Base-by-base conservation (phyloP, 2,113 vertebrate genomes). In the Mesoclemmys tuberculata region DNA sequence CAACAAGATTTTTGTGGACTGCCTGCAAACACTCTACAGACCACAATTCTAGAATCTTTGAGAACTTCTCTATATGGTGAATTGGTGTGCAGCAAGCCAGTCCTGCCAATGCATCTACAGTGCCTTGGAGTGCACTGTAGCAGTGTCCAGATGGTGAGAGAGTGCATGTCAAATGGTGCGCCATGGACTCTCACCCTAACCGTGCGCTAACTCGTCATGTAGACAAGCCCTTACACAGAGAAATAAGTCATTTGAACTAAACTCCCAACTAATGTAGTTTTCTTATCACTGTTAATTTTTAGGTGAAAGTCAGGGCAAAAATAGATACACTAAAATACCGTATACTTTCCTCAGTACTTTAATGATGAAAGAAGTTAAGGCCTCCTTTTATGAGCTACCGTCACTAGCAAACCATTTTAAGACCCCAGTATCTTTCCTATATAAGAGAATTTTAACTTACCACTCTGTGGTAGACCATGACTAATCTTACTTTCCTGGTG, bases 201-300 rank as follows among this genome's bases (percentile, higher is more conserved):
- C 29, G 14, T 35, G 6, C 58, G 35, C 27, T 61, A 61, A 61
- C 29, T 61, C 12, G 58, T 13, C 31, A 61, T 61, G 58, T 31
- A 61, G 58, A 61, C 29, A 61, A 61, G 29, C 29, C n/a, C 18
- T 71, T 71, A 10, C 35, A 71, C 19, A 4, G 4, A 38, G 35
- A 94, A 88, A 96, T 94, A 89, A 94, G 93, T 94, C 85, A 87
- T 29, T 89, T 77, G 35, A 85, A 90, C 89, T 75, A 94, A 95
- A 90, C 64, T 94, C 82, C 89, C 89, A 87, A 88, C 35, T 77
- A 91, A 80, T 91, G 90, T 86, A 80, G 48, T 71, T 92, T 58
- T 75, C 83, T 92, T 87, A 44, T 54, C 49, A 61, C 2, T 51
- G 58, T 49, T 54, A 46, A 51, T 1, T 35, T 16, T 44, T 83